Evolutionary conservation across 2,113 vertebrate genomes (phyloP).

Genomic region (Bothrops jararaca): DNA sequence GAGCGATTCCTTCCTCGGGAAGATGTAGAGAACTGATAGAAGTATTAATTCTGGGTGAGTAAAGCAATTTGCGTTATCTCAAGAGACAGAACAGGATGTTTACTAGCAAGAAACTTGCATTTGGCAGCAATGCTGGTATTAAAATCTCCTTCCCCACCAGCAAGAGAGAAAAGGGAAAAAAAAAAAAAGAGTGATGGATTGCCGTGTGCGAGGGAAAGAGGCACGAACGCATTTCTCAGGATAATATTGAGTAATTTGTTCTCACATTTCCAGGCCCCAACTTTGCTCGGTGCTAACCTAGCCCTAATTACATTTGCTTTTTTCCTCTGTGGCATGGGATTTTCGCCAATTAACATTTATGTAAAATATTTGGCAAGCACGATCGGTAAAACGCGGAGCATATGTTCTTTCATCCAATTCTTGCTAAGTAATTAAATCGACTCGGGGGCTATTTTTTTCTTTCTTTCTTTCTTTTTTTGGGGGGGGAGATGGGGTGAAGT

Average conservation of each 20-base stretch:
- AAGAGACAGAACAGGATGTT: not conserved
- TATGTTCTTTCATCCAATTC: slow-evolving; percentile 19
- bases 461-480: too few relatives aligned
- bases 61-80: not conserved
- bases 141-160: not conserved
- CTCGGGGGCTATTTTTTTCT: not conserved
- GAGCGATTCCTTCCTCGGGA: too few relatives aligned
- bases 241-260: slow-evolving; percentile 20
- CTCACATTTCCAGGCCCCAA: not conserved
- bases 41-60: not conserved
- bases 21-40: not conserved
- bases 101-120: not conserved
- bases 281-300: slow-evolving; percentile 22
- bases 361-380: slow-evolving; percentile 38
- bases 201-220: fast-evolving
- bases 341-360: slow-evolving; percentile 35
- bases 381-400: not conserved
- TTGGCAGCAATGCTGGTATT: not conserved
- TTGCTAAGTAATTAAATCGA: slow-evolving; percentile 22
- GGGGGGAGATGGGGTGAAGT: not conserved
- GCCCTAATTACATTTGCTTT: not conserved
- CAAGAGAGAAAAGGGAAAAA: too few relatives aligned
- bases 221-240: not conserved
- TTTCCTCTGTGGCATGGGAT: not conserved
- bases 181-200: fast-evolving